Percentiles rank a stretch among this genome's conserved stretches.
phyloP scores from a whole-genome alignment of 2,888 invertebrate genomes.

The Drosophila peninsularis region DNA sequence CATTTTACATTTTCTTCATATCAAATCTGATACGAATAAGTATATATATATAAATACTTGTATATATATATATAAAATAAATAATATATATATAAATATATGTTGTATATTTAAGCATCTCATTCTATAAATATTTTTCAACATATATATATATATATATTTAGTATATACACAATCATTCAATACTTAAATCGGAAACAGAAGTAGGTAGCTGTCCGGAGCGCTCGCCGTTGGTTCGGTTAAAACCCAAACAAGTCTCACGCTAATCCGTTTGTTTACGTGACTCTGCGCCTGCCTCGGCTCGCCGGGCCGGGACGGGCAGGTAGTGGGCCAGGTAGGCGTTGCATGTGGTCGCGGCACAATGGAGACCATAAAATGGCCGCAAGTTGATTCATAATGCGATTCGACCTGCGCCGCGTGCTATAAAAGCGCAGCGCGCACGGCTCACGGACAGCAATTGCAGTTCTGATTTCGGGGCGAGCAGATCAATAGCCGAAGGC shows the following conservation, averaged over 20 bases:
- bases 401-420: constrained; percentile 3
- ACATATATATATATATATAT: not conserved
- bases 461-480: constrained; percentile 30
- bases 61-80: no score
- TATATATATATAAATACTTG: no score
- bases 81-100: no score
- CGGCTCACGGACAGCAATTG: constrained; percentile 23
- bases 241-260: not conserved
- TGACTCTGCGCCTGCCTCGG: not conserved
- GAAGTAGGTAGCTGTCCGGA: constrained; percentile 3
- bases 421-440: constrained; percentile 35
- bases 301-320: constrained; percentile 12
- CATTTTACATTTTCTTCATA: no score
- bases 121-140: not conserved
- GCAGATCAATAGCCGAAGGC: constrained; percentile 25
- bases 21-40: no score
- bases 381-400: constrained; percentile 55
- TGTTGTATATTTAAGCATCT: no score
- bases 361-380: constrained; percentile 59
- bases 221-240: not conserved
- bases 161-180: constrained; percentile 1
- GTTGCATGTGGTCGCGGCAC: constrained; percentile 7
- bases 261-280: constrained; percentile 65
- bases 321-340: constrained; percentile 24
- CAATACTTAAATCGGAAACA: constrained; percentile 21